Conservation (phyloP, 2,113 vertebrate species). For the Nesogale talazaci region DNA sequence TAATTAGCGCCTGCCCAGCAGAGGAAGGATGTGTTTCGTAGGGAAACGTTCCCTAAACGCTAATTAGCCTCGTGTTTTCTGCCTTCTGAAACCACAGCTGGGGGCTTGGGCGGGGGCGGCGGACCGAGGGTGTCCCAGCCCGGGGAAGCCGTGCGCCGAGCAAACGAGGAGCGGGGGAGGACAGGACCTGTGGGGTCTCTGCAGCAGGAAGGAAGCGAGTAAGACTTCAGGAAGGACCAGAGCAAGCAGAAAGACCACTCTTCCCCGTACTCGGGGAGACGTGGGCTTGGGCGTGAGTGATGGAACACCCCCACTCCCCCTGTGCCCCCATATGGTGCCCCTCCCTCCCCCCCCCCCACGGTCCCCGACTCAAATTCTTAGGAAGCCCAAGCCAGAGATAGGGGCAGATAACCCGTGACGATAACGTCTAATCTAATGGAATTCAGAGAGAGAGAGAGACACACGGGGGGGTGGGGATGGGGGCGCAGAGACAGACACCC, state of each 20-base stretch:
- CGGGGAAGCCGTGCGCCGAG: neutral
- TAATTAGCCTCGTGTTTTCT: slow-evolving; percentile 74
- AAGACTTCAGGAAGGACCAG: slow-evolving; percentile 16
- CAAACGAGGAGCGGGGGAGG: neutral
- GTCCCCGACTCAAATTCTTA: neutral
- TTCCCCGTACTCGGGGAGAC: neutral
- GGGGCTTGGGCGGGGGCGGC: slow-evolving; percentile 39
- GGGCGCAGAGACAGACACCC: too few relatives aligned
- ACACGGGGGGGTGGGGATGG: neutral
- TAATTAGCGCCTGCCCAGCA: slow-evolving; percentile 71
- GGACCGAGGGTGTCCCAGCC: slow-evolving; percentile 56
- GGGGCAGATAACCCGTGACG: neutral
- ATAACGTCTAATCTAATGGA: neutral
- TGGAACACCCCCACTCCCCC: too few relatives aligned
- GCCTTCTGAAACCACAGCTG: slow-evolving; percentile 66
- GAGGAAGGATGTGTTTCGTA: slow-evolving; percentile 62
- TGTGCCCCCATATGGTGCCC: too few relatives aligned
- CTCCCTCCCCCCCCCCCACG: neutral
- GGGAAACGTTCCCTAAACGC: slow-evolving; percentile 43
- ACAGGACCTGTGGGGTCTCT: neutral
- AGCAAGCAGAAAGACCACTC: neutral
- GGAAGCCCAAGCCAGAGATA: neutral
- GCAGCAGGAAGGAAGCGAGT: neutral
- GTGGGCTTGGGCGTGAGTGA: neutral
- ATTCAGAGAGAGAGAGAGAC: neutral